A percentile compares a stretch with the other conserved stretches of the same genome.
Conservation (phyloP, 2,113 vertebrate species). For the Catharus bicknelli region DNA sequence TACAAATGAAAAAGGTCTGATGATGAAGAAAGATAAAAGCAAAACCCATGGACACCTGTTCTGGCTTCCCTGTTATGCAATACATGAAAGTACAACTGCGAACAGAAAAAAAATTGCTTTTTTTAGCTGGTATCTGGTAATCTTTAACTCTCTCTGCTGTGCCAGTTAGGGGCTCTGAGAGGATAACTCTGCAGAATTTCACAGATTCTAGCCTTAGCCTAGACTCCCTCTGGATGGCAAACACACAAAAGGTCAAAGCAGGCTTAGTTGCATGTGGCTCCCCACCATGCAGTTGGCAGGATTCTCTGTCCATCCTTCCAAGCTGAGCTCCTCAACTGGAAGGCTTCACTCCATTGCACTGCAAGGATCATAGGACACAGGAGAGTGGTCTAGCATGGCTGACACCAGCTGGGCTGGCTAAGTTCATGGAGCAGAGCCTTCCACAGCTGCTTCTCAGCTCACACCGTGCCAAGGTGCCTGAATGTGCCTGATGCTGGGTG, state of each 20-base stretch:
- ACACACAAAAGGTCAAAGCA: neutral
- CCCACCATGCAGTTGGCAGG: neutral
- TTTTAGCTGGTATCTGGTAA: neutral
- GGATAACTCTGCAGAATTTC: neutral
- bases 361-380: neutral
- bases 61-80: neutral
- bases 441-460: neutral
- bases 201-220: neutral
- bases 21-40: neutral
- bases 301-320: neutral
- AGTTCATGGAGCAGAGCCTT: neutral
- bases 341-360: neutral
- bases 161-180: neutral
- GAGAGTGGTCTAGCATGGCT: neutral
- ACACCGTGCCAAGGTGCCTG: fast-evolving
- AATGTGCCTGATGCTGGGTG: neutral
- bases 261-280: neutral
- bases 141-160: neutral
- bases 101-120: neutral
- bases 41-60: neutral
- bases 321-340: neutral
- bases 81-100: neutral
- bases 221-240: neutral
- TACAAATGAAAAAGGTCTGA: neutral
- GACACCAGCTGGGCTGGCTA: neutral